Evolutionary conservation across 1,140 invertebrate genomes (phyloP).

Genomic region (Brachionus koreanus): DNA sequence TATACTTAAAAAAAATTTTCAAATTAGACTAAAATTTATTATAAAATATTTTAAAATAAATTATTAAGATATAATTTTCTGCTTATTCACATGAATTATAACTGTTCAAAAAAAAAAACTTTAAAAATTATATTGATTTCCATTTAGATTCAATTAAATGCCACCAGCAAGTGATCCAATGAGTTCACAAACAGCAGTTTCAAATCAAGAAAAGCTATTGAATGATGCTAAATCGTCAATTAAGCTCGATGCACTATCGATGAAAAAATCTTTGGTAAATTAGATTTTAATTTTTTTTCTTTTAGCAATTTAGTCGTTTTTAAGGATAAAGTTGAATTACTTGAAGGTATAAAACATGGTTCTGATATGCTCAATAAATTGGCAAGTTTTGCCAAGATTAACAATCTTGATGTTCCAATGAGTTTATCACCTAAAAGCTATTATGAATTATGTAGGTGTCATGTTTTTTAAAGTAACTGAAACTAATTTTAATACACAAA

Average conservation of each 20-base stretch:
- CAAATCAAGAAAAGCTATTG: conserved; percentile 40
- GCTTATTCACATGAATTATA: not conserved
- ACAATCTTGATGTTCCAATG: conserved; percentile 21
- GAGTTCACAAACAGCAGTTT: not conserved
- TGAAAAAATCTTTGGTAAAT: conserved; percentile 41
- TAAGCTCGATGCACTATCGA: conserved; percentile 24
- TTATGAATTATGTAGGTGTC: conserved; percentile 39
- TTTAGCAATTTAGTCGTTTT: not conserved
- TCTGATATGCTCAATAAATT: conserved; percentile 38
- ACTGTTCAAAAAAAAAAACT: not conserved
- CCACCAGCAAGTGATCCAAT: not conserved
- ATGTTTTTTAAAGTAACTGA: not conserved
- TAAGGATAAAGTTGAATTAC: conserved; percentile 21
- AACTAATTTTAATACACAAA: not conserved
- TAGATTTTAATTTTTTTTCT: not conserved
- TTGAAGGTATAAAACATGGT: conserved; percentile 38
- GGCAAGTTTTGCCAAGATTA: not conserved
- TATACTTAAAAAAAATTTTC: too few species aligned
- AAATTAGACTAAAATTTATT: too few species aligned
- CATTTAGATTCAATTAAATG: not conserved
- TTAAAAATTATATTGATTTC: not conserved
- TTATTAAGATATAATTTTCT: not conserved
- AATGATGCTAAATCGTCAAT: conserved; percentile 11
- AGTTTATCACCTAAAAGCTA: conserved; percentile 32
- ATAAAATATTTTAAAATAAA: not conserved